Base-by-base conservation (phyloP, 2,888 invertebrate genomes). In the Cetonia aurata region DNA sequence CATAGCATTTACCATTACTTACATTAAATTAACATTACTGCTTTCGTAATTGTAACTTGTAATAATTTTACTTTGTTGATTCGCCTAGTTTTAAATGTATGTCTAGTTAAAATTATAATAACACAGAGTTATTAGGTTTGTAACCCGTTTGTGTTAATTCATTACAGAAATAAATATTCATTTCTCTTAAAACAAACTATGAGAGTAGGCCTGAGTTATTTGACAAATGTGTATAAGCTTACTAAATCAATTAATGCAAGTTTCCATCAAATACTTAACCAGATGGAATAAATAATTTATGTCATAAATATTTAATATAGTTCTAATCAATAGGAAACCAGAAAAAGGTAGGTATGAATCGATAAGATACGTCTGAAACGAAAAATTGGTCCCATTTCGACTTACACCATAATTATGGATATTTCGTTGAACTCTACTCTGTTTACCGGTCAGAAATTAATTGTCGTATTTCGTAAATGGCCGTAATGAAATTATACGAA, bases 401-500 rank as follows among this genome's bases (percentile, higher is more conserved):
- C 12, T 41, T 42, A 57, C 37, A 25, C 52, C 25, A 19, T 25
- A 52, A 52, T 41, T 65, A 41, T 31, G 41, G 13, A 13, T 31
- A 41, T 41, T 37, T 37, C 17, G 50, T 65, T 52, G 33, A 41
- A 65, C 37, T 15, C 15, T 19, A 37, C 8, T 37, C 50, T 65
- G 17, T 50, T 50, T 17, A 19, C 50, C 15, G 12, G 50, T 48
- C 50, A 65, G 50, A 65, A 65, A 52, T 50, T 50, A 50, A 33
- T 52, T 15, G 50, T 15, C 15, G 37, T 50, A 12, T 37, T 65
- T 65, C 37, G 62, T 37, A 41, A 65, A 65, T 65, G 15, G 41
- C 17, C 15, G 37, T 65, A 65, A 60, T 65, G 37, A 65, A 50
- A 41, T 65, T 65, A 37, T 65, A 65, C 33, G 41, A 19, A 12